Percentiles rank a stretch among this genome's conserved stretches.
phyloP scores from a whole-genome alignment of 1,140 invertebrate species.

The Rhyzopertha dominica region DNA sequence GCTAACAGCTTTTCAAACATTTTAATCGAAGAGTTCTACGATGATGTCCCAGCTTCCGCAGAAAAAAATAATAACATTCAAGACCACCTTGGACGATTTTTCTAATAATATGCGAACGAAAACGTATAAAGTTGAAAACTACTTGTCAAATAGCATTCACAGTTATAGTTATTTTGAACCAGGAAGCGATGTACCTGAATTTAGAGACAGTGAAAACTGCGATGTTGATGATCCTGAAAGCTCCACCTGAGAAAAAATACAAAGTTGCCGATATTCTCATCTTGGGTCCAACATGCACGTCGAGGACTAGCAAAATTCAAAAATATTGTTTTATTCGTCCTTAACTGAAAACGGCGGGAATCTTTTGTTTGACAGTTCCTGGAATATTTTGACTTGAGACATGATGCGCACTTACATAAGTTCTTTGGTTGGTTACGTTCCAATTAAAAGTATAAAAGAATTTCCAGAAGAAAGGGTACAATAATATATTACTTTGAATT shows the following conservation, averaged over 20 bases:
- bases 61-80: background rate
- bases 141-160: background rate
- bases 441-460: background rate
- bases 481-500: no score
- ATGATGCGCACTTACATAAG: constrained; percentile 2
- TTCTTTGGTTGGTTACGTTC: background rate
- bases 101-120: background rate
- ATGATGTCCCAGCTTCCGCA: background rate
- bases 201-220: background rate
- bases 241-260: background rate
- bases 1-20: no score
- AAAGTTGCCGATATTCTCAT: background rate
- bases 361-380: constrained; percentile 1
- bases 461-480: no score
- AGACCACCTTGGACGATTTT: background rate
- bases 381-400: constrained; percentile 2
- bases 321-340: constrained; percentile 1
- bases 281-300: background rate
- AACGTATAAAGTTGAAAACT: background rate
- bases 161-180: background rate
- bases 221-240: constrained; percentile 2
- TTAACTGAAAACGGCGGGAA: background rate
- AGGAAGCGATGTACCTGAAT: background rate
- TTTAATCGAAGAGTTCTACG: background rate
- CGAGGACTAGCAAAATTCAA: constrained; percentile 1